Evolutionary conservation across 2,113 vertebrate species (phyloP).

Genomic region (Cisticola juncidis): DNA sequence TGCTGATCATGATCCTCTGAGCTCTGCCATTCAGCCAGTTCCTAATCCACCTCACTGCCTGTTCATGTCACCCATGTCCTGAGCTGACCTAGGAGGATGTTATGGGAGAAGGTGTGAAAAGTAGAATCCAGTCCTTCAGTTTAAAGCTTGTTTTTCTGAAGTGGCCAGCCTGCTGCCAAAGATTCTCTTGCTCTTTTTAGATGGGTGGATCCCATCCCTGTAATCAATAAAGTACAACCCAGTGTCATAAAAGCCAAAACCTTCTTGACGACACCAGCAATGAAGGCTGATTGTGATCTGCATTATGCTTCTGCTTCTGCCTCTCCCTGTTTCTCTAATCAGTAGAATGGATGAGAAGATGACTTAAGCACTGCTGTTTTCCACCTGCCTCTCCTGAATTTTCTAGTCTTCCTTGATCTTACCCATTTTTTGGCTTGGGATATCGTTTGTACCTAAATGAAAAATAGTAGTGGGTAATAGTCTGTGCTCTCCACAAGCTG

Average conservation of each 20-base stretch:
- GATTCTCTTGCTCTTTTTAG: background rate
- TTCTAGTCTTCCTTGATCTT: background rate
- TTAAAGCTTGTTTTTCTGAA: background rate
- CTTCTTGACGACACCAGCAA: background rate
- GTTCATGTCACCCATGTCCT: background rate
- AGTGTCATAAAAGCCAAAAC: background rate
- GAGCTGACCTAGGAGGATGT: fast-evolving
- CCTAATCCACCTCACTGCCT: background rate
- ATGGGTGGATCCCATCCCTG: fast-evolving
- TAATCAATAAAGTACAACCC: background rate
- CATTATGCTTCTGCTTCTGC: background rate
- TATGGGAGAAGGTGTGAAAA: fast-evolving
- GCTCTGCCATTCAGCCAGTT: background rate
- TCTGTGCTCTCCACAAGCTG: background rate
- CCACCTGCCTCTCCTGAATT: background rate
- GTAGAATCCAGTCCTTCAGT: background rate
- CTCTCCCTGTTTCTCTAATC: background rate
- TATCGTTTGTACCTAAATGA: background rate
- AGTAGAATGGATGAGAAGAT: background rate
- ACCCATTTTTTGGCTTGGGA: fast-evolving
- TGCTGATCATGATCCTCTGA: background rate
- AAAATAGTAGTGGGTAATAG: background rate
- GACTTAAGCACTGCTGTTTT: background rate
- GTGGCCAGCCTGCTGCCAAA: background rate
- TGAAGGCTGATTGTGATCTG: fast-evolving